These are phyloP conservation scores for Eretmocerus hayati DNA, from an alignment of 2,888 invertebrate species.

Conservation along the genomic window DNA sequence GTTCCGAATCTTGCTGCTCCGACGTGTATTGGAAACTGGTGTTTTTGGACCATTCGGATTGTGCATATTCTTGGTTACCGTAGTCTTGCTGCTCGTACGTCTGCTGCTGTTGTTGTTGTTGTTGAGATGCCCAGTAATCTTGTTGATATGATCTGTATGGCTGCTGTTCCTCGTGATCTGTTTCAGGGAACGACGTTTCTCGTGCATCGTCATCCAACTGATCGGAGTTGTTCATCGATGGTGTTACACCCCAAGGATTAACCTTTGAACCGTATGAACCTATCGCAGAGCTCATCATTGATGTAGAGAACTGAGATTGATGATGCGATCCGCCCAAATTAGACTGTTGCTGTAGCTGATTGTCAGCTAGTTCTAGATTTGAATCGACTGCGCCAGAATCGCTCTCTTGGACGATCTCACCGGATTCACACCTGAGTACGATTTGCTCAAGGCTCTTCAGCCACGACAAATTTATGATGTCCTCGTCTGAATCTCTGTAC, in stretches of 20 bases:
- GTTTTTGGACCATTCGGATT: constrained; percentile 36
- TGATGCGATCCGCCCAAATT: constrained; percentile 27
- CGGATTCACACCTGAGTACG: constrained; percentile 43
- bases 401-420: constrained; percentile 39
- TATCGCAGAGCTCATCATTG: constrained; percentile 31
- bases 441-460: constrained; percentile 50
- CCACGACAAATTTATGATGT: constrained; percentile 54
- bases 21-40: constrained; percentile 27
- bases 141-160: constrained; percentile 34
- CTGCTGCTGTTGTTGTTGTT: constrained; percentile 30
- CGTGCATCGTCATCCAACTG: constrained; percentile 22
- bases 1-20: constrained; percentile 35
- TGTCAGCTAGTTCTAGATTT: constrained; percentile 5
- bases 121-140: constrained; percentile 31
- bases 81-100: constrained; percentile 35
- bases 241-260: constrained; percentile 37
- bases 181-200: constrained; percentile 27
- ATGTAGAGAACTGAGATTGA: constrained; percentile 34
- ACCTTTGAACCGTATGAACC: constrained; percentile 30
- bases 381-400: constrained; percentile 3
- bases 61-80: constrained; percentile 27
- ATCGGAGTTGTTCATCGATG: constrained; percentile 29
- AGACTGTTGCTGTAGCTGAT: constrained; percentile 26
- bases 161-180: constrained; percentile 28
- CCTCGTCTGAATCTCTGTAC: constrained; percentile 48